Conservation (phyloP, 2,113 vertebrate species). For the Tinamus guttatus region DNA sequence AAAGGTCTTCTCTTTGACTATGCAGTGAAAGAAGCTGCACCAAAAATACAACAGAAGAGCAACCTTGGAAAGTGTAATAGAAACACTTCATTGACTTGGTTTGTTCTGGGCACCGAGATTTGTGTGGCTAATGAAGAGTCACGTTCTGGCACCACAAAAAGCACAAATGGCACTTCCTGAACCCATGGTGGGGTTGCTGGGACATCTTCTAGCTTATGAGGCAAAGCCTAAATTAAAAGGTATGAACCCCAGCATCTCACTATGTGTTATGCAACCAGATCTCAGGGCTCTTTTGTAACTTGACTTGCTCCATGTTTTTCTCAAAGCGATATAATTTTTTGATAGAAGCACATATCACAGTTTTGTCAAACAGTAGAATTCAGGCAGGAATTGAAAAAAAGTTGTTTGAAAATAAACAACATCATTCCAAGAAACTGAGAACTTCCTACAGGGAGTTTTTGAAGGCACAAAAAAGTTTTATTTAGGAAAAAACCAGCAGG, state of each 20-base stretch:
- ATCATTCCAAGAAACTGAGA: not conserved
- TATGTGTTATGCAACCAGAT: slow-evolving; percentile 14
- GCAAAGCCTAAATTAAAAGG: slow-evolving; percentile 4
- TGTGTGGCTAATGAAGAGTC: not conserved
- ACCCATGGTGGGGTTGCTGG: not conserved
- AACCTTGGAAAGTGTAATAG: not conserved
- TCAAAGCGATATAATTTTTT: not conserved
- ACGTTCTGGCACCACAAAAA: not conserved
- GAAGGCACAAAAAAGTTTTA: not conserved
- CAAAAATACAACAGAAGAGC: not conserved
- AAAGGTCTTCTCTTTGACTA: not conserved
- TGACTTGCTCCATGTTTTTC: not conserved
- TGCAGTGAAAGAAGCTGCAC: not conserved
- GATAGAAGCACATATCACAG: rapidly evolving
- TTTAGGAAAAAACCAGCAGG: not conserved
- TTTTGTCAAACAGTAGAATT: not conserved
- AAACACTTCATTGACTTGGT: rapidly evolving
- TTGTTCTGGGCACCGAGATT: not conserved
- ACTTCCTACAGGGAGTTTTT: not conserved
- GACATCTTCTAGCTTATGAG: slow-evolving; percentile 3
- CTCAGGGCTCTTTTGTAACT: slow-evolving; percentile 36
- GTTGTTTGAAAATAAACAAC: not conserved
- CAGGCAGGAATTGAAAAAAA: not conserved
- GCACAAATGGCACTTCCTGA: not conserved
- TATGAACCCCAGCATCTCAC: not conserved